Evolutionary conservation across 2,113 vertebrate species (phyloP).

Genomic region (Columbina picui): DNA sequence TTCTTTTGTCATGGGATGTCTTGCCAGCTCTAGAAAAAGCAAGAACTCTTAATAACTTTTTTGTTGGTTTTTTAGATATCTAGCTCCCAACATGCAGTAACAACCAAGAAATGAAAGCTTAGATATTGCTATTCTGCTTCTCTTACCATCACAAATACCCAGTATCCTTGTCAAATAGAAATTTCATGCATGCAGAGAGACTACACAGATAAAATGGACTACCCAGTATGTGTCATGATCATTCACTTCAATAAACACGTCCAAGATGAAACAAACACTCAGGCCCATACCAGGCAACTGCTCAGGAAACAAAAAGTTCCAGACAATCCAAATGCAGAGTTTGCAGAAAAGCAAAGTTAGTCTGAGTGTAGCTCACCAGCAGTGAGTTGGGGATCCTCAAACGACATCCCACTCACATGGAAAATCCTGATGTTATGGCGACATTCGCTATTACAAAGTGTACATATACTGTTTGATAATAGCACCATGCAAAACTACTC

Average conservation of each 20-base stretch:
- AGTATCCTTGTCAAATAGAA: neutral
- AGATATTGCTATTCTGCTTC: neutral
- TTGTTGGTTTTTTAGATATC: neutral
- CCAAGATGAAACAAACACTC: neutral
- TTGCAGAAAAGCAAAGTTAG: neutral
- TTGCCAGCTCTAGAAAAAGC: neutral
- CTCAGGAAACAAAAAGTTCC: neutral
- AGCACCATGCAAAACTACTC: neutral
- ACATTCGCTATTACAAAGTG: neutral
- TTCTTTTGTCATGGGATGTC: neutral
- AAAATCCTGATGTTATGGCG: neutral
- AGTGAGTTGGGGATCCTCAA: neutral
- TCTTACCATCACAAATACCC: neutral
- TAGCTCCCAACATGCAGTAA: neutral
- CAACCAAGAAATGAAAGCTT: neutral
- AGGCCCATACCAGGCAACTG: neutral
- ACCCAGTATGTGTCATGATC: neutral
- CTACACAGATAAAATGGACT: neutral
- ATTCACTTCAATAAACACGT: neutral
- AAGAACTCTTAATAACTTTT: neutral
- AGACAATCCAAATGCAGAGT: neutral
- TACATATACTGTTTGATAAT: neutral
- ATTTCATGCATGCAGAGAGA: neutral
- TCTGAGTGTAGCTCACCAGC: neutral
- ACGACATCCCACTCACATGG: fast-evolving